phyloP scores from a whole-genome alignment of 2,797 vertebrate genomes.

The Bradypodion pumilum region DNA sequence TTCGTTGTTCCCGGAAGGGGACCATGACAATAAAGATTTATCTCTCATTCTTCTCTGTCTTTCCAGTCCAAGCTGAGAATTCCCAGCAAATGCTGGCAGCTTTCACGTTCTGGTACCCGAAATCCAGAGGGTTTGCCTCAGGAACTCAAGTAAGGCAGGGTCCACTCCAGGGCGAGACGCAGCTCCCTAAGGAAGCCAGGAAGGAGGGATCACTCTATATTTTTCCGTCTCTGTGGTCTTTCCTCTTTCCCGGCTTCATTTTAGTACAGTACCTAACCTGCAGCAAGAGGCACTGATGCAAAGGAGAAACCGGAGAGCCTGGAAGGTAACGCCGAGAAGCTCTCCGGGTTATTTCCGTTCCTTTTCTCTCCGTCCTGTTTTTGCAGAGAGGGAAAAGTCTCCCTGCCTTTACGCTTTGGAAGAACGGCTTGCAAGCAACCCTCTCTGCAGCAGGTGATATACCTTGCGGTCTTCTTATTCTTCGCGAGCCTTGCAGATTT shows the following conservation, averaged over 20 bases:
- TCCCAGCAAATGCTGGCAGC: too few species aligned
- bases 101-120: too few species aligned
- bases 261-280: too few species aligned
- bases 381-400: not conserved
- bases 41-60: too few species aligned
- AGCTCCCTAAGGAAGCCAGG: not conserved
- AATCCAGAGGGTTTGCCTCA: too few species aligned
- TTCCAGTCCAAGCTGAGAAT: too few species aligned
- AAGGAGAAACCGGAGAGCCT: not conserved
- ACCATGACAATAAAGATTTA: too few species aligned
- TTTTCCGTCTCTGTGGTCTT: conserved; percentile 7
- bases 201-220: not conserved
- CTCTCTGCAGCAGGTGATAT: not conserved
- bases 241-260: not conserved
- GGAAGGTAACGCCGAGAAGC: not conserved
- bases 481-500: not conserved
- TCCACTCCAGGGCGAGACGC: too few species aligned
- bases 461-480: not conserved
- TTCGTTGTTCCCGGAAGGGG: too few species aligned
- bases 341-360: not conserved
- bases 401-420: not conserved
- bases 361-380: not conserved
- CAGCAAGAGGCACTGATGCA: not conserved
- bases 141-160: too few species aligned
- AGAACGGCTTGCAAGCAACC: not conserved